phyloP scores from a whole-genome alignment of 2,797 vertebrate species.

The Oryzias sinensis region DNA sequence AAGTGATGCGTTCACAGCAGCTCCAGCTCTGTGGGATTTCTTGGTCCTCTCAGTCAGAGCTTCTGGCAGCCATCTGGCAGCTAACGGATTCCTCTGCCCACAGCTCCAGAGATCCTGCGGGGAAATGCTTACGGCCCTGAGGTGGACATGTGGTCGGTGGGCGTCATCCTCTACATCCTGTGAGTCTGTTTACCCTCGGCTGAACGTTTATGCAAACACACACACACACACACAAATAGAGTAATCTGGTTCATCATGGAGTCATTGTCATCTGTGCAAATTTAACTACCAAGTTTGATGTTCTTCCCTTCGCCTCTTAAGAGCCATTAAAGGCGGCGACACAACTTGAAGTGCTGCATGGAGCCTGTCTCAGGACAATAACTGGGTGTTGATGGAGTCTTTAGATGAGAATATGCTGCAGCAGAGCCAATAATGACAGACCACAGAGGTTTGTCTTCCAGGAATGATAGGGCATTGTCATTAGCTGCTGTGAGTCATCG shows the following conservation, averaged over 20 bases:
- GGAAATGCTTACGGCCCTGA: constrained; percentile 85
- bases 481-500: neutral
- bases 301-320: neutral
- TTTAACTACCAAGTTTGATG: constrained; percentile 1
- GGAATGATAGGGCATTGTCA: neutral
- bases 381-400: constrained; percentile 1
- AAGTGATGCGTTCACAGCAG: constrained; percentile 30
- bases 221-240: constrained; percentile 26
- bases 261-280: constrained; percentile 8
- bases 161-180: constrained; percentile 91
- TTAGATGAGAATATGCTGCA: neutral
- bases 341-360: constrained; percentile 1
- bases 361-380: constrained; percentile 4
- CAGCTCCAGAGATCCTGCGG: constrained; percentile 83
- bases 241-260: constrained; percentile 1
- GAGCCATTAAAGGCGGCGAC: neutral
- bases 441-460: neutral
- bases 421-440: neutral
- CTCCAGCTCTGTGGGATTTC: constrained; percentile 43
- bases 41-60: constrained; percentile 9
- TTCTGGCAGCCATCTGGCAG: constrained; percentile 32
- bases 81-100: constrained; percentile 41
- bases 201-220: neutral
- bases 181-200: constrained; percentile 68
- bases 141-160: constrained; percentile 92